Evolutionary conservation across 2,888 invertebrate genomes (phyloP).

Genomic region (Oconnorella tubifera): DNA sequence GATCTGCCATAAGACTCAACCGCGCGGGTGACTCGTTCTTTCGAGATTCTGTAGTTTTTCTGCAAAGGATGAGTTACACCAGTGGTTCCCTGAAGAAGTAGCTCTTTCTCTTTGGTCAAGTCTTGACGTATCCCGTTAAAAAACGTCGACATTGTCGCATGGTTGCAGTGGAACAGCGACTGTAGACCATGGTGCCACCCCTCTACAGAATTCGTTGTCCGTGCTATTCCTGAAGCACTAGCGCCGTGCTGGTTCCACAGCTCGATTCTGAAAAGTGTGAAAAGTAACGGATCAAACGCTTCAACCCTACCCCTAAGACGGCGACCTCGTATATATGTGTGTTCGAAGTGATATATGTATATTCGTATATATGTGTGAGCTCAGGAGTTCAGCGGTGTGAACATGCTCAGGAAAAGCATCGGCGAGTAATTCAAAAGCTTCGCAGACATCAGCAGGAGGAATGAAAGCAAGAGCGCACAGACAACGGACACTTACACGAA

Average conservation of each 20-base stretch:
- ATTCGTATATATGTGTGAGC: background rate
- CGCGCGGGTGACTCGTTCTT: too few species aligned
- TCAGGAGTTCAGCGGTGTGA: background rate
- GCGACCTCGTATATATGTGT: too few species aligned
- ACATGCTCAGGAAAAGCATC: background rate
- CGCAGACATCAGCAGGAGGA: background rate
- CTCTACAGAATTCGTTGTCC: background rate
- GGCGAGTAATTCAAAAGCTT: slow-evolving; percentile 4
- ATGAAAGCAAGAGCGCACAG: background rate
- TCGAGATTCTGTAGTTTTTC: too few species aligned
- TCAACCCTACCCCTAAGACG: background rate
- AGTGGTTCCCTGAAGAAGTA: too few species aligned
- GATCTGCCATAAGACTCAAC: too few species aligned
- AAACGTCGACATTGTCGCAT: too few species aligned
- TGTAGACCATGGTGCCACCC: background rate
- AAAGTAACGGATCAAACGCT: too few species aligned
- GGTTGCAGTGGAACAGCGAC: background rate
- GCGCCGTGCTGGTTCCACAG: background rate
- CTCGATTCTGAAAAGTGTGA: background rate
- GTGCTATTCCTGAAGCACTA: background rate
- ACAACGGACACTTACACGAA: slow-evolving; percentile 3
- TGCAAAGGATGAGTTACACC: too few species aligned
- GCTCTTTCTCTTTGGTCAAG: too few species aligned
- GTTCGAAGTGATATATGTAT: too few species aligned
- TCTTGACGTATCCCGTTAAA: too few species aligned